Evolutionary conservation across 2,888 invertebrate genomes (phyloP).

Genomic region (Tribolium freemani): DNA sequence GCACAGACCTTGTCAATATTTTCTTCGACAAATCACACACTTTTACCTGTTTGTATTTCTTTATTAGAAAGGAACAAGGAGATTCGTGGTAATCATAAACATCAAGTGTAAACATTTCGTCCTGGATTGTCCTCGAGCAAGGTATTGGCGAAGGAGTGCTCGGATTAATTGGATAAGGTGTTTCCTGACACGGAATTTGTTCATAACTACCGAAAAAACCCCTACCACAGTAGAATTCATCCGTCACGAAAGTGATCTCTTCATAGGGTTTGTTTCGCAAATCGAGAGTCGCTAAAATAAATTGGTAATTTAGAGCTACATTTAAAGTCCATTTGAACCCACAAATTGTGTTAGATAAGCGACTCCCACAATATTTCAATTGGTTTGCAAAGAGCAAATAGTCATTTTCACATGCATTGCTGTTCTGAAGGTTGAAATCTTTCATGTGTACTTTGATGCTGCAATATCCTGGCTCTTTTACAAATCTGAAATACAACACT

Average conservation of each 20-base stretch:
- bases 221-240: constrained; percentile 63
- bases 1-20: constrained; percentile 18
- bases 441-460: constrained; percentile 64
- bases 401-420: constrained; percentile 66
- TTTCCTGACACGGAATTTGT: constrained; percentile 63
- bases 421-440: constrained; percentile 68
- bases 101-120: constrained; percentile 58
- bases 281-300: constrained; percentile 52
- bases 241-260: constrained; percentile 66
- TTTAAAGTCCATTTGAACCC: constrained; percentile 53
- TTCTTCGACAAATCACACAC: not conserved
- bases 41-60: constrained; percentile 49
- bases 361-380: constrained; percentile 66
- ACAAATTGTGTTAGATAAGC: constrained; percentile 63
- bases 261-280: constrained; percentile 52
- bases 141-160: constrained; percentile 36
- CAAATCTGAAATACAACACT: constrained; percentile 61
- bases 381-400: constrained; percentile 64
- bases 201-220: constrained; percentile 68
- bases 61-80: constrained; percentile 49
- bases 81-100: constrained; percentile 51
- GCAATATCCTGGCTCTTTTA: constrained; percentile 65
- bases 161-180: constrained; percentile 46
- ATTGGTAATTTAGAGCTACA: constrained; percentile 16
- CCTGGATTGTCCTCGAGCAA: constrained; percentile 49